Percentiles rank a stretch among this genome's conserved stretches.
phyloP scores from a whole-genome alignment of 2,888 invertebrate species.

The Pyrgus malvae region DNA sequence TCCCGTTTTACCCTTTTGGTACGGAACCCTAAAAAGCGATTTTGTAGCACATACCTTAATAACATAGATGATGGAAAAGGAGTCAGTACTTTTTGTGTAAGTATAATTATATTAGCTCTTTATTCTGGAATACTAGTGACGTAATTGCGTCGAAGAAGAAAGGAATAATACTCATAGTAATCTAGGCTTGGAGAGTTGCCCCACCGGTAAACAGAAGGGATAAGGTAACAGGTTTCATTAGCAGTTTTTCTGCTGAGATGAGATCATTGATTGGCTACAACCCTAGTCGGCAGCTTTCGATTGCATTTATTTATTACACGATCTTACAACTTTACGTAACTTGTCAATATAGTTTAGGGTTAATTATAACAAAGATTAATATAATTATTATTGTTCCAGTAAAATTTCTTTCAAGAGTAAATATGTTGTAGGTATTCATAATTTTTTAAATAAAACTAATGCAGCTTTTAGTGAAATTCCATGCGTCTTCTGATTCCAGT shows the following conservation, averaged over 20 bases:
- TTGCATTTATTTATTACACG: constrained; percentile 9
- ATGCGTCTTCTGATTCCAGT: too few species aligned
- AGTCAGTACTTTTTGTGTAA: constrained; percentile 8
- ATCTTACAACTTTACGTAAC: background rate
- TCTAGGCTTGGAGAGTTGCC: constrained; percentile 15
- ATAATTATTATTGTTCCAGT: too few species aligned
- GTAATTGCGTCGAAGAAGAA: constrained; percentile 23
- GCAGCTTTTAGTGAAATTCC: too few species aligned
- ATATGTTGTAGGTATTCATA: too few species aligned
- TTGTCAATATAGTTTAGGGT: too few species aligned
- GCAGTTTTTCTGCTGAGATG: constrained; percentile 17
- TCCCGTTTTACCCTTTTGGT: too few species aligned
- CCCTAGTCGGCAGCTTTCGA: background rate
- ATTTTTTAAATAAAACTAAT: too few species aligned
- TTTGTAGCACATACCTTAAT: constrained; percentile 20
- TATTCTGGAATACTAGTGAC: background rate
- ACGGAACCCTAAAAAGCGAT: too few species aligned
- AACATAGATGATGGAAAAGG: constrained; percentile 15
- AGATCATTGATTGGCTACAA: constrained; percentile 22
- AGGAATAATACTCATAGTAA: constrained; percentile 20
- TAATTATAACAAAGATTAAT: too few species aligned
- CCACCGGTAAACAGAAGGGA: constrained; percentile 16
- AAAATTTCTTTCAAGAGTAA: too few species aligned
- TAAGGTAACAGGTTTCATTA: constrained; percentile 23
- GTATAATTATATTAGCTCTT: constrained; percentile 15